These are phyloP conservation scores for Cenopis cana DNA, from an alignment of 2,888 invertebrate species.

Conservation along the genomic window DNA sequence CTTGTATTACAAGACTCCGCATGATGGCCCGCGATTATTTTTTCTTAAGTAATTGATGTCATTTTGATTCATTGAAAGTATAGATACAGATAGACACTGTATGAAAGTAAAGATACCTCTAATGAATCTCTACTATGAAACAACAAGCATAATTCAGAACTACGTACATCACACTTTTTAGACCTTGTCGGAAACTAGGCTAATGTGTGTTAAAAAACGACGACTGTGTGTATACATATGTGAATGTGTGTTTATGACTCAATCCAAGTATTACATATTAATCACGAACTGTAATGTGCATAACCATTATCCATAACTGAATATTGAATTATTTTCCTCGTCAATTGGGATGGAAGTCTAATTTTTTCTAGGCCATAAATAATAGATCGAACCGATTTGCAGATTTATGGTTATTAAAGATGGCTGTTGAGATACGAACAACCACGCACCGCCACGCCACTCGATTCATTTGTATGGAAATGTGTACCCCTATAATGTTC, in stretches of 20 bases:
- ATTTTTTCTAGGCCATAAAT: slow-evolving; percentile 70
- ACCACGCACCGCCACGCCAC: slow-evolving; percentile 67
- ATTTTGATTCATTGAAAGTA: not conserved
- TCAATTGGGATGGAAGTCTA: slow-evolving; percentile 44
- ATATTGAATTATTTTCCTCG: slow-evolving; percentile 40
- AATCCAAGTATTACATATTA: too few relatives aligned
- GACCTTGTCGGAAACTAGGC: too few relatives aligned
- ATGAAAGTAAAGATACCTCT: too few relatives aligned
- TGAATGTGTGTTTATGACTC: too few relatives aligned
- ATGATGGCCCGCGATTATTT: not conserved
- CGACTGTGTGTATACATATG: too few relatives aligned
- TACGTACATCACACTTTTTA: too few relatives aligned
- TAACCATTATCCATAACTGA: slow-evolving; percentile 15
- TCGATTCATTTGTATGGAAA: slow-evolving; percentile 81
- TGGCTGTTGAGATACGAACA: slow-evolving; percentile 64
- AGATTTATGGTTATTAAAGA: slow-evolving; percentile 84
- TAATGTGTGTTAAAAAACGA: too few relatives aligned
- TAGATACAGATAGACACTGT: too few relatives aligned
- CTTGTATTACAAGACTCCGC: not conserved
- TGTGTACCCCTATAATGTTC: slow-evolving; percentile 53
- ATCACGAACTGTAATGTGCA: not conserved
- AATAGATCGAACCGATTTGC: slow-evolving; percentile 70
- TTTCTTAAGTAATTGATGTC: not conserved
- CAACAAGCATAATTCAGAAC: too few relatives aligned
- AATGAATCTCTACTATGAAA: too few relatives aligned